phyloP scores from a whole-genome alignment of 35 echinoderm and acorn worm genomes.

The Ptychodera flava region DNA sequence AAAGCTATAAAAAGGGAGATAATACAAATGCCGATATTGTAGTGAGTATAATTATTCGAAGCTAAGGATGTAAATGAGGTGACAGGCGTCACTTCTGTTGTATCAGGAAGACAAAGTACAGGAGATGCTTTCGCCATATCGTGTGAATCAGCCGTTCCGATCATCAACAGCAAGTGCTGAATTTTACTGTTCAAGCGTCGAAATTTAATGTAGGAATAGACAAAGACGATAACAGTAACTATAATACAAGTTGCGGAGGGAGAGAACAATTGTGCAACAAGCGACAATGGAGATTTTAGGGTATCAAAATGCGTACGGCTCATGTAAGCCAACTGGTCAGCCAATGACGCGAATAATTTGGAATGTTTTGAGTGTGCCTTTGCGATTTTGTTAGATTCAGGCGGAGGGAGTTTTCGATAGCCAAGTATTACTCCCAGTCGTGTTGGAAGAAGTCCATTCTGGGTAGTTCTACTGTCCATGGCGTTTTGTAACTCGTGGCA shows the following conservation, averaged over 20 bases:
- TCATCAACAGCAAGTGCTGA: background rate
- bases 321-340: too few relatives aligned
- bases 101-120: background rate
- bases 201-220: background rate
- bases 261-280: background rate
- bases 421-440: background rate
- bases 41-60: background rate
- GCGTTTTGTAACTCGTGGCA: background rate
- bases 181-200: background rate
- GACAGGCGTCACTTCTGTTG: background rate
- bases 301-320: too few relatives aligned
- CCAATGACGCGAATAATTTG: too few relatives aligned
- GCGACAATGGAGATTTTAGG: too few relatives aligned
- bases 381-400: background rate
- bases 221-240: background rate
- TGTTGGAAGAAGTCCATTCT: background rate
- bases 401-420: background rate
- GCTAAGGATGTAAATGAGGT: background rate
- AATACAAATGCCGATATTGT: background rate
- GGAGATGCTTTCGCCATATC: background rate
- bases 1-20: background rate
- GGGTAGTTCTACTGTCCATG: background rate
- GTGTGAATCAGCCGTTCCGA: background rate
- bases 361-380: background rate
- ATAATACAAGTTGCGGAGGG: background rate